Conservation (phyloP, 2,888 invertebrate genomes). For the Molanna angustata region DNA sequence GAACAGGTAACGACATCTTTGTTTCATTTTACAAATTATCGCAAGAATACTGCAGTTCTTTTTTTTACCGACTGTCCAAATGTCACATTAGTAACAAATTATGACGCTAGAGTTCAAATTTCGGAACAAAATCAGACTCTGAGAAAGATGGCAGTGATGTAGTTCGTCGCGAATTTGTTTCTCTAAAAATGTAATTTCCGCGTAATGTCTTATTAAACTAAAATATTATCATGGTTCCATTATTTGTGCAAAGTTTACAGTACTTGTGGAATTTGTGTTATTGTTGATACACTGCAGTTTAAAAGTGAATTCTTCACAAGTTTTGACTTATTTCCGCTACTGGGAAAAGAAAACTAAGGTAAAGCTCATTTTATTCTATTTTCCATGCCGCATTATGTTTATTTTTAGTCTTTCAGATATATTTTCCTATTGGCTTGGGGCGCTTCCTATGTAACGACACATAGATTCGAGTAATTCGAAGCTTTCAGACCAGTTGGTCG, state of each 20-base stretch:
- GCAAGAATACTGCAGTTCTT: no score
- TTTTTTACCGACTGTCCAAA: slow-evolving; percentile 5
- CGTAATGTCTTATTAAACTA: slow-evolving; percentile 12
- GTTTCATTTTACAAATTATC: no score
- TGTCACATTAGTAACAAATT: slow-evolving; percentile 9
- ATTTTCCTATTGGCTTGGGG: slow-evolving; percentile 5
- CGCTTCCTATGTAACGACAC: neutral
- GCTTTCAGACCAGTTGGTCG: slow-evolving; percentile 15
- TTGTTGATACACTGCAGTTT: slow-evolving; percentile 19
- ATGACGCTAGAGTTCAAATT: slow-evolving; percentile 12
- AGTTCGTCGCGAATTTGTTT: slow-evolving; percentile 12
- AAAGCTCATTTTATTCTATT: slow-evolving; percentile 8
- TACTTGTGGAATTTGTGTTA: slow-evolving; percentile 16
- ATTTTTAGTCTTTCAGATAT: slow-evolving; percentile 16
- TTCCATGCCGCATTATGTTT: slow-evolving; percentile 11
- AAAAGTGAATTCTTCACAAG: slow-evolving; percentile 15
- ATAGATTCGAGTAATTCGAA: neutral
- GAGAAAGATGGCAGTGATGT: slow-evolving; percentile 26
- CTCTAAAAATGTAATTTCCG: slow-evolving; percentile 17
- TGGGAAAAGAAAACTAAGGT: slow-evolving; percentile 24
- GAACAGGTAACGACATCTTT: no score
- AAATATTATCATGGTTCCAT: slow-evolving; percentile 12
- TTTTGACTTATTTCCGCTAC: slow-evolving; percentile 22
- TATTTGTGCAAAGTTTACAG: slow-evolving; percentile 14
- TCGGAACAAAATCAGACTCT: slow-evolving; percentile 13